Evolutionary conservation across 2,888 invertebrate genomes (phyloP).

Genomic region (Plebejus anna): DNA sequence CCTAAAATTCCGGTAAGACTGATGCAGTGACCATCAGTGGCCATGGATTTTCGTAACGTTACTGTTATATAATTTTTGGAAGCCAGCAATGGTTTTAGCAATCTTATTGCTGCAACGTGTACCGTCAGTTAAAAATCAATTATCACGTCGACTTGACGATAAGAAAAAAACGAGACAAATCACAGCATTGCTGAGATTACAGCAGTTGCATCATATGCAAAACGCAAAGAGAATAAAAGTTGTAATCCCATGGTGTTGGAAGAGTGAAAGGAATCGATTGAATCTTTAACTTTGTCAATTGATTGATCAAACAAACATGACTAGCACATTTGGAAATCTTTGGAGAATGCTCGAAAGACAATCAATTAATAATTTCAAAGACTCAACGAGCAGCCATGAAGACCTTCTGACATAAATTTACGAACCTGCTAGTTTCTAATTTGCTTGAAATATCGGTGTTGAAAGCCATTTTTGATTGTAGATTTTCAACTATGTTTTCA

Average conservation of each 20-base stretch:
- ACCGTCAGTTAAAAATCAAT: neutral
- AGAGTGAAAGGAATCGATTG: constrained; percentile 20
- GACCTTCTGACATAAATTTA: constrained; percentile 34
- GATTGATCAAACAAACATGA: constrained; percentile 7
- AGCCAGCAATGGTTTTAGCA: neutral
- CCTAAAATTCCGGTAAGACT: constrained; percentile 1
- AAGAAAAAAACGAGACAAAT: neutral
- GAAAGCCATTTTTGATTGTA: constrained; percentile 76
- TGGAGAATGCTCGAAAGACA: neutral
- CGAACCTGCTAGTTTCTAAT: constrained; percentile 79
- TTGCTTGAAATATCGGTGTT: constrained; percentile 73
- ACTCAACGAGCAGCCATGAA: constrained; percentile 27
- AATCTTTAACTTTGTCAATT: constrained; percentile 6
- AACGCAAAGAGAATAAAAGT: constrained; percentile 5
- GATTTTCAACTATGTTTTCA: constrained; percentile 72
- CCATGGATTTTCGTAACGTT: constrained; percentile 1
- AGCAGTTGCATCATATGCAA: constrained; percentile 20
- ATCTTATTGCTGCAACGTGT: neutral
- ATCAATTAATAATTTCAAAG: constrained; percentile 22
- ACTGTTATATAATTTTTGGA: constrained; percentile 12
- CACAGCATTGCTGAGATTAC: neutral
- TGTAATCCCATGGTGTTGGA: neutral
- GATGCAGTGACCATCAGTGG: neutral
- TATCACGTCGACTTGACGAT: neutral
- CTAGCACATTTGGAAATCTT: neutral